Evolutionary conservation across 2,113 vertebrate genomes (phyloP).

Genomic region (Erpornis zantholeuca): DNA sequence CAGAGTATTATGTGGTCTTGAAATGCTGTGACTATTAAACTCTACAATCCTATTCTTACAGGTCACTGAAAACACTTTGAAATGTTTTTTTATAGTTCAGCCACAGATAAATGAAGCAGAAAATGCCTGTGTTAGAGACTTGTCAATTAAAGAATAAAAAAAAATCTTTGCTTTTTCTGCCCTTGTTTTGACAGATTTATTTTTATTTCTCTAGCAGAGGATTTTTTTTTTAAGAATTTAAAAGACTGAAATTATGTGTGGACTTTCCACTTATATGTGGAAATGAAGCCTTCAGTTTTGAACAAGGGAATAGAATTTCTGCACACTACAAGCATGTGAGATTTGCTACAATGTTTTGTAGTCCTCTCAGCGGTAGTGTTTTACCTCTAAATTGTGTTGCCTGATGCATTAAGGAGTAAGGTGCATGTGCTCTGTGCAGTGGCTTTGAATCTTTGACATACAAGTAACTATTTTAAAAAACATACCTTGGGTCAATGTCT

Average conservation of each 20-base stretch:
- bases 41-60: neutral
- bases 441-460: neutral
- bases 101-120: constrained; percentile 52
- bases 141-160: constrained; percentile 37
- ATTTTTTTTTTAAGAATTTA: neutral
- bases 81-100: constrained; percentile 37
- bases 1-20: neutral
- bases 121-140: neutral
- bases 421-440: neutral
- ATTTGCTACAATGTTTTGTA: neutral
- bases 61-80: constrained; percentile 27
- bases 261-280: neutral
- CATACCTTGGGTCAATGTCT: neutral
- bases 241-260: neutral
- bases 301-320: constrained; percentile 26
- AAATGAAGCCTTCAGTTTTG: constrained; percentile 21
- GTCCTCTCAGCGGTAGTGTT: neutral
- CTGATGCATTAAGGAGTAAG: neutral
- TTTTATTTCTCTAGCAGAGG: neutral
- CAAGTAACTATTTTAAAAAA: neutral
- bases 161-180: neutral
- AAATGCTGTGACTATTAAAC: neutral
- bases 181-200: constrained; percentile 31
- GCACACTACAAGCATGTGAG: neutral
- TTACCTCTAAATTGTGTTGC: neutral